These are phyloP conservation scores for Apis mellifera DNA, from an alignment of 1,140 invertebrate species.

Conservation along the genomic window Amel_HAv3.1 CM009943.2:4205501-4206000, in stretches of 20 bases:
- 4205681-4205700: too few species aligned
- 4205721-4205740: too few species aligned
- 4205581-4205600: too few species aligned
- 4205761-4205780: neutral
- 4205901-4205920: too few species aligned
- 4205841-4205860: slow-evolving; percentile 9
- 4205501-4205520: slow-evolving; percentile 61
- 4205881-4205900: neutral
- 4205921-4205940: neutral
- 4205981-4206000: too few species aligned
- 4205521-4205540: slow-evolving; percentile 39
- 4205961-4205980: too few species aligned
- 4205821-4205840: neutral
- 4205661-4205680: too few species aligned
- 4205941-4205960: too few species aligned
- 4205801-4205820: neutral
- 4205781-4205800: neutral
- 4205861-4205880: neutral
- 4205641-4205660: too few species aligned
- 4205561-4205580: neutral
- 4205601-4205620: too few species aligned
- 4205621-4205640: too few species aligned
- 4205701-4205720: too few species aligned
- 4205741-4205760: neutral
- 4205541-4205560: slow-evolving; percentile 3